Conservation (phyloP, 2,797 vertebrate genomes). For the Hypotaenidia philippensis region DNA sequence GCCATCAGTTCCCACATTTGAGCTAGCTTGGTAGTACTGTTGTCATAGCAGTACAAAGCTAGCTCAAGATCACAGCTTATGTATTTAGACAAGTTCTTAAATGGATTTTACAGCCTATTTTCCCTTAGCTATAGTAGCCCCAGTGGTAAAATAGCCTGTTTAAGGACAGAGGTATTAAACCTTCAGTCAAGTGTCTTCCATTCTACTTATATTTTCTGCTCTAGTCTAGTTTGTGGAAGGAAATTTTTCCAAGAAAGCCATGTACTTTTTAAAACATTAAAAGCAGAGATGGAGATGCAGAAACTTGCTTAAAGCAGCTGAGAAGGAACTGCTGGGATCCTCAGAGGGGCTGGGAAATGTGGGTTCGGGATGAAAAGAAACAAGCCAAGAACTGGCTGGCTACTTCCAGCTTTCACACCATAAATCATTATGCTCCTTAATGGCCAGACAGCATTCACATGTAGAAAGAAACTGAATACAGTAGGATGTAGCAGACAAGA, state of each 20-base stretch:
- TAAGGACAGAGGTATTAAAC: background rate
- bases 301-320: slow-evolving; percentile 42
- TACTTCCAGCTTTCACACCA: slow-evolving; percentile 51
- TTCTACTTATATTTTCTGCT: slow-evolving; percentile 2
- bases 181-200: background rate
- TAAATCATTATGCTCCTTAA: slow-evolving; percentile 27
- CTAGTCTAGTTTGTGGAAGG: background rate
- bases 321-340: slow-evolving; percentile 40
- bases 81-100: background rate
- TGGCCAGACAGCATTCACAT: background rate
- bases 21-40: background rate
- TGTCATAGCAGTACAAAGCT: background rate
- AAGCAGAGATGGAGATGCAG: slow-evolving; percentile 22
- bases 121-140: background rate
- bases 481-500: slow-evolving; percentile 32
- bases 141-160: background rate
- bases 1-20: background rate
- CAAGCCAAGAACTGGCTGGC: slow-evolving; percentile 19
- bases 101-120: slow-evolving; percentile 20
- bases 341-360: slow-evolving; percentile 35
- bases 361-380: slow-evolving; percentile 34
- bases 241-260: background rate
- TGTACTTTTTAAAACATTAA: slow-evolving; percentile 44
- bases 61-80: background rate
- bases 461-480: background rate